Conservation (phyloP, 2,113 vertebrate genomes). For the Stictonetta naevosa region DNA sequence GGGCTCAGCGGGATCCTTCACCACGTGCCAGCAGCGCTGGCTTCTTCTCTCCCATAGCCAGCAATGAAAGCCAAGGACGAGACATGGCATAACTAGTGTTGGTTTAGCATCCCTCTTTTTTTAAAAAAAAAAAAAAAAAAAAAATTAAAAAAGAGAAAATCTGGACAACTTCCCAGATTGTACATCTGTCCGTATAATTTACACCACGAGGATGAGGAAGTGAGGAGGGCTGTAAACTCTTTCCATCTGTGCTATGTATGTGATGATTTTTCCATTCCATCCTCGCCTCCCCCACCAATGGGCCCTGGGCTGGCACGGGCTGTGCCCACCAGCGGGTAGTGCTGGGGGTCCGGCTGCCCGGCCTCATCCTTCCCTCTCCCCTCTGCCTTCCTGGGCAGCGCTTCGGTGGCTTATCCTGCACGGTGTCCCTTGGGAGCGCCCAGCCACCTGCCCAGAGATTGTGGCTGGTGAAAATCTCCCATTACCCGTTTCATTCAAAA, state of each 20-base stretch:
- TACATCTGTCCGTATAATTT: constrained; percentile 72
- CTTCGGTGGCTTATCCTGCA: accelerated
- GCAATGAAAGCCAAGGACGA: background rate
- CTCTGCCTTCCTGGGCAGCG: background rate
- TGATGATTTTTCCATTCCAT: constrained; percentile 69
- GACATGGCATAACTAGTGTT: constrained; percentile 45
- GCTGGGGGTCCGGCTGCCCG: background rate
- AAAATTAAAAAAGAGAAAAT: background rate
- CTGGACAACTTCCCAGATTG: constrained; percentile 67
- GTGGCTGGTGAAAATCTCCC: background rate
- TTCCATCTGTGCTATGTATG: constrained; percentile 71
- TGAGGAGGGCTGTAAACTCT: constrained; percentile 70
- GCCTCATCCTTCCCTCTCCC: background rate
- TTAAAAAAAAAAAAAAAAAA: constrained; percentile 8
- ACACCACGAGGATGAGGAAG: constrained; percentile 68
- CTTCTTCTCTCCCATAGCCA: background rate
- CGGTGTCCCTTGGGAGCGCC: background rate
- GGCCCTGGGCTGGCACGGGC: accelerated
- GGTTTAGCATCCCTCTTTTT: constrained; percentile 44
- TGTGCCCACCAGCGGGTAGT: constrained; percentile 26
- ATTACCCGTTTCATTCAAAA: too few species aligned
- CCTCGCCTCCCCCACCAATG: background rate
- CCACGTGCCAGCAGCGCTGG: background rate
- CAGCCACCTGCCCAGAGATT: background rate
- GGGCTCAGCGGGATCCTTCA: background rate